Evolutionary conservation across 2,113 vertebrate genomes (phyloP).

Genomic region (Paramisgurnus dabryanus): DNA sequence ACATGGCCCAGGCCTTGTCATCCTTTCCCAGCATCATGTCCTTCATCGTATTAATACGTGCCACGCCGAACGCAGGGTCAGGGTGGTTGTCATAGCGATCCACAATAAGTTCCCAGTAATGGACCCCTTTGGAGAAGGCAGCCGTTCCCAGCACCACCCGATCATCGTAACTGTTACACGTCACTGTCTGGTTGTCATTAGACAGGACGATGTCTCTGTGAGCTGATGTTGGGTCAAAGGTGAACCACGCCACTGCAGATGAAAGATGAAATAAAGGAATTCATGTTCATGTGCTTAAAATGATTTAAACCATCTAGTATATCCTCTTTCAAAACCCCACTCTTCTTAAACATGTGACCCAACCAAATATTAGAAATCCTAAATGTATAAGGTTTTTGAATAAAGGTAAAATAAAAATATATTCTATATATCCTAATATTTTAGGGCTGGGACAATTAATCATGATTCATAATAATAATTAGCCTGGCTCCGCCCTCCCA

Average conservation of each 20-base stretch:
- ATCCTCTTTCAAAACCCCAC: too few relatives aligned
- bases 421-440: too few relatives aligned
- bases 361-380: too few relatives aligned
- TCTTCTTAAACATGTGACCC: too few relatives aligned
- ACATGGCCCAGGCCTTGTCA: conserved; percentile 98
- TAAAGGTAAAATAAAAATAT: too few relatives aligned
- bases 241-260: conserved; percentile 93
- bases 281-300: not conserved
- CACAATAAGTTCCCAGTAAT: conserved; percentile 94
- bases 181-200: conserved; percentile 93
- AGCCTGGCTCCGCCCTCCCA: too few relatives aligned
- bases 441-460: too few relatives aligned
- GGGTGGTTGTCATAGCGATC: conserved; percentile 98
- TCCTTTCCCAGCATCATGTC: conserved; percentile 99
- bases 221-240: conserved; percentile 90
- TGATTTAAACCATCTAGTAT: too few relatives aligned
- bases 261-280: not conserved
- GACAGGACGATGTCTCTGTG: conserved; percentile 94
- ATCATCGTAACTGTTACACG: conserved; percentile 95
- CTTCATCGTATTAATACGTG: conserved; percentile 89
- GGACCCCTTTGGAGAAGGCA: conserved; percentile 92
- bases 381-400: too few relatives aligned
- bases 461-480: too few relatives aligned
- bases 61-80: conserved; percentile 93
- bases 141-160: conserved; percentile 94